A percentile compares a stretch with the other conserved stretches of the same genome.
These are phyloP conservation scores for Dipodomys stephensi DNA, from an alignment of 2,113 vertebrate genomes.

Conservation along the genomic window DNA sequence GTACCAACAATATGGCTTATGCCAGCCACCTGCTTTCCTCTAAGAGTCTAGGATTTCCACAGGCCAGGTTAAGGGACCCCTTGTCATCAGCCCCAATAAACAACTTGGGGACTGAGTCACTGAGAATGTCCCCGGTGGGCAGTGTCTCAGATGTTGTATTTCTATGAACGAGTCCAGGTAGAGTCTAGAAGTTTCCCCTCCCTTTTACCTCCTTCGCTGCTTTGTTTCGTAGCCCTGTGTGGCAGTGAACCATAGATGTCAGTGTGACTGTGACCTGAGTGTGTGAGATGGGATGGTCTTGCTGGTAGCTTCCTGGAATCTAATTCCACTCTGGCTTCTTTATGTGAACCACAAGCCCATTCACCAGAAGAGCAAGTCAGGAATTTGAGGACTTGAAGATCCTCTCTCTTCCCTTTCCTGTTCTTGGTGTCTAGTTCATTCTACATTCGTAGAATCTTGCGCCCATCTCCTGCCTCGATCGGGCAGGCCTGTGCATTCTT, in stretches of 20 bases:
- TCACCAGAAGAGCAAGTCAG: neutral
- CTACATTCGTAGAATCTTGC: no score
- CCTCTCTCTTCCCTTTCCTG: neutral
- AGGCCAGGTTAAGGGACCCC: neutral
- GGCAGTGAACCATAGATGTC: no score
- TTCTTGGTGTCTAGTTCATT: neutral
- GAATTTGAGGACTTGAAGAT: neutral
- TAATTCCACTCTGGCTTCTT: neutral
- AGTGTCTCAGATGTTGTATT: no score
- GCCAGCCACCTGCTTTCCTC: neutral
- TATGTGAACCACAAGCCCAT: neutral
- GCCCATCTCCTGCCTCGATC: no score
- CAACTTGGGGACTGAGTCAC: rapidly evolving
- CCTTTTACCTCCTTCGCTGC: neutral
- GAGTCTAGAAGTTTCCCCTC: neutral
- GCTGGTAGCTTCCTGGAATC: neutral
- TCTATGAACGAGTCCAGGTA: neutral
- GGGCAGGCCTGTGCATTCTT: no score
- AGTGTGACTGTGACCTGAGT: neutral
- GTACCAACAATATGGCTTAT: neutral
- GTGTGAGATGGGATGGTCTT: neutral
- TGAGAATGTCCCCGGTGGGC: neutral
- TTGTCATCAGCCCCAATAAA: rapidly evolving
- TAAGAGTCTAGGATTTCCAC: neutral
- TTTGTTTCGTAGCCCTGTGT: neutral